phyloP scores from a whole-genome alignment of 1,140 invertebrate species.

The Oryctes rhinoceros region DNA sequence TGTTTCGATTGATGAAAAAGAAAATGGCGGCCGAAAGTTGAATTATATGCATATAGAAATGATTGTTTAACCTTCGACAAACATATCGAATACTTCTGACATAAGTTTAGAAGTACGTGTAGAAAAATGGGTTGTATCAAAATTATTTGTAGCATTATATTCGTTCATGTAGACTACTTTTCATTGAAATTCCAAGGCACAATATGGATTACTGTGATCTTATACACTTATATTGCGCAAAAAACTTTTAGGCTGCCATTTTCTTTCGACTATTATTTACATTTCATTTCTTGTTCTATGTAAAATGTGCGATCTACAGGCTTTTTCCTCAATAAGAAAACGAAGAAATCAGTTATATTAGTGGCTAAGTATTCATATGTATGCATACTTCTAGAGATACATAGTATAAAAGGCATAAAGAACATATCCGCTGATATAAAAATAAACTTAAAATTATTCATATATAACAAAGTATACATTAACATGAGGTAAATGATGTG shows the following conservation, averaged over 20 bases:
- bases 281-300: neutral
- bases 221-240: neutral
- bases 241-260: conserved; percentile 16
- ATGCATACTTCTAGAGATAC: conserved; percentile 1
- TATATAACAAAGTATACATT: neutral
- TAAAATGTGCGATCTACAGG: neutral
- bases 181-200: neutral
- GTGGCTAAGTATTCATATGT: neutral
- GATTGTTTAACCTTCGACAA: neutral
- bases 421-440: conserved; percentile 2
- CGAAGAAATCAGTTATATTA: neutral
- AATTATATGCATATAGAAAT: neutral
- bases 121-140: neutral
- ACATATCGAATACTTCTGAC: neutral
- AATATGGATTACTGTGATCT: neutral
- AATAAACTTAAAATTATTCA: neutral
- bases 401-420: neutral
- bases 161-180: neutral
- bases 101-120: neutral
- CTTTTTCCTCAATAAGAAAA: neutral
- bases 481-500: neutral
- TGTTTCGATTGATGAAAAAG: neutral
- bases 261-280: neutral
- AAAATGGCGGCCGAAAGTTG: conserved; percentile 9
- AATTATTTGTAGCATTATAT: neutral